These are phyloP conservation scores for Sakesphorus luctuosus DNA, from an alignment of 2,113 vertebrate genomes.

Conservation along the genomic window DNA sequence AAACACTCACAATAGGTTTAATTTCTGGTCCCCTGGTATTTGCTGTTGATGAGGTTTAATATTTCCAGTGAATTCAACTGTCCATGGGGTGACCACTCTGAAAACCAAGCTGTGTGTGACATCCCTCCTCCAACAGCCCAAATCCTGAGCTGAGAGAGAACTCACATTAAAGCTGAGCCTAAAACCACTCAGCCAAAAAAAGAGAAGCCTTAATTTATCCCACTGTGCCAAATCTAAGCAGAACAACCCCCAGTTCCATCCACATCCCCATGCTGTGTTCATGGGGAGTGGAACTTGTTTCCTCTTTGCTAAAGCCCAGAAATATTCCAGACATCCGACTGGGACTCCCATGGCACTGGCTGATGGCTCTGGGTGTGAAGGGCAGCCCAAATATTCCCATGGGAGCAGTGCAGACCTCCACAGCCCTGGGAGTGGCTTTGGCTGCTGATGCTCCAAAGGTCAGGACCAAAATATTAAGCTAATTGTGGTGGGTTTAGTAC, in stretches of 20 bases:
- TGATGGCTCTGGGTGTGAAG: background rate
- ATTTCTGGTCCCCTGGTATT: background rate
- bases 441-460: background rate
- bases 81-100: background rate
- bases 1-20: background rate
- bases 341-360: background rate
- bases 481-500: background rate
- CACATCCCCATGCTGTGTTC: background rate
- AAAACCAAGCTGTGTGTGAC: background rate
- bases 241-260: background rate
- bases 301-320: background rate
- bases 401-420: background rate
- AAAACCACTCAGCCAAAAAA: background rate
- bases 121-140: background rate
- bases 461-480: background rate
- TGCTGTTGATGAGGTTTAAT: background rate
- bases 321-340: background rate
- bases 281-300: background rate
- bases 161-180: background rate
- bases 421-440: background rate
- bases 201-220: background rate
- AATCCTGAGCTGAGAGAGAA: background rate
- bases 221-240: fast-evolving
- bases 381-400: background rate
- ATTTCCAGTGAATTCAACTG: background rate